phyloP scores from a whole-genome alignment of 1,140 invertebrate genomes.

The Diabrotica undecimpunctata region DNA sequence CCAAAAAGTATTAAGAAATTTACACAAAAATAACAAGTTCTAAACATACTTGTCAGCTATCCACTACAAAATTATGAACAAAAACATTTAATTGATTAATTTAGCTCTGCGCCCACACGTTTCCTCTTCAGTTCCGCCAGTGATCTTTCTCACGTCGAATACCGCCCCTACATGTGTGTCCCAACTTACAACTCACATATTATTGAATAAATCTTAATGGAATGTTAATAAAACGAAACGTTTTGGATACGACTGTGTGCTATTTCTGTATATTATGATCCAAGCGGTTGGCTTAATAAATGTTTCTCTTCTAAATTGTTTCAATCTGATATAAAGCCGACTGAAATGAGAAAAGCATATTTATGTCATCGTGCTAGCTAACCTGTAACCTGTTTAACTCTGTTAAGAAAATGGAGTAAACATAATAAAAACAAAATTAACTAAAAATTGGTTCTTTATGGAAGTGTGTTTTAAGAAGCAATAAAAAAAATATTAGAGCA shows the following conservation, averaged over 20 bases:
- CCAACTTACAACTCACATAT: neutral
- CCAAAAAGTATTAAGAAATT: too few relatives aligned
- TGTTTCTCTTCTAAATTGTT: neutral
- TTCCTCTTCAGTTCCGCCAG: neutral
- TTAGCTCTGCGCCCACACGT: neutral
- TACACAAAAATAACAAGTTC: too few relatives aligned
- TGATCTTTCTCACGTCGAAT: neutral
- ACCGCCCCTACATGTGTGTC: neutral
- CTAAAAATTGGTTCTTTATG: too few relatives aligned
- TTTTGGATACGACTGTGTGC: neutral
- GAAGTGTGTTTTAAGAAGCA: too few relatives aligned
- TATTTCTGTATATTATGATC: neutral
- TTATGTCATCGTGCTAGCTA: too few relatives aligned
- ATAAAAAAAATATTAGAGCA: too few relatives aligned
- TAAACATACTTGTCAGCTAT: too few relatives aligned
- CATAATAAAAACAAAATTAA: too few relatives aligned
- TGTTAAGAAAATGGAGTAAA: too few relatives aligned
- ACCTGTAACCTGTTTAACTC: too few relatives aligned
- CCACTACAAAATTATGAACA: too few relatives aligned
- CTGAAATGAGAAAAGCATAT: neutral
- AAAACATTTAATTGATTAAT: too few relatives aligned
- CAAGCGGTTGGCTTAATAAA: neutral
- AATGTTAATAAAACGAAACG: slow-evolving; percentile 3
- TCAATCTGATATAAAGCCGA: neutral
- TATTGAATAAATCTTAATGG: neutral